Evolutionary conservation across 2,113 vertebrate genomes (phyloP).

Genomic region (Megalops atlanticus): DNA sequence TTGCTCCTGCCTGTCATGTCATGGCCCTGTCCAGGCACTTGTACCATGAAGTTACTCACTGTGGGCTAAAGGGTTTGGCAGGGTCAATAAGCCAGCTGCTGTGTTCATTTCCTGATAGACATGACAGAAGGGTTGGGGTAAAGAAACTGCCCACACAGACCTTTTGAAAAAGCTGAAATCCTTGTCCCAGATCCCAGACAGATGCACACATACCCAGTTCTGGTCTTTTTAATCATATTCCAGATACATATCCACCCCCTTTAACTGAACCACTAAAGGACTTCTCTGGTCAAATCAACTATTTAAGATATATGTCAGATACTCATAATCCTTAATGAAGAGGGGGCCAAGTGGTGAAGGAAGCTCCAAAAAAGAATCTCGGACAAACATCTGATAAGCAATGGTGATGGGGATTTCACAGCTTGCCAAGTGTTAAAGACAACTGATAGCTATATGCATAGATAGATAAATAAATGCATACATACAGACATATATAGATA

Average conservation of each 20-base stretch:
- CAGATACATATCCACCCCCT: background rate
- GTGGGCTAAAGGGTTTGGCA: background rate
- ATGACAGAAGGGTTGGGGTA: background rate
- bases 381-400: too few relatives aligned
- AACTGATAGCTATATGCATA: too few relatives aligned
- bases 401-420: too few relatives aligned
- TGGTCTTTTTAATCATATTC: background rate
- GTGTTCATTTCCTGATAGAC: background rate
- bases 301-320: too few relatives aligned
- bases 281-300: too few relatives aligned
- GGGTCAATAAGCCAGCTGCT: slow-evolving; percentile 2
- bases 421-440: too few relatives aligned
- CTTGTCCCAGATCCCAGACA: background rate
- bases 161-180: background rate
- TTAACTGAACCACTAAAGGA: too few relatives aligned
- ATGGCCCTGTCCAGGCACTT: background rate
- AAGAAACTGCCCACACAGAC: background rate
- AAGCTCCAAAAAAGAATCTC: too few relatives aligned
- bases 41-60: background rate
- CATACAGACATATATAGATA: too few relatives aligned
- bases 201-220: background rate
- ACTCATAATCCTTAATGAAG: too few relatives aligned
- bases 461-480: too few relatives aligned
- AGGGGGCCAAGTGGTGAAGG: too few relatives aligned
- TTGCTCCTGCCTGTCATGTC: background rate